A percentile compares a stretch with the other conserved stretches of the same genome.
Conservation (phyloP, 2,797 vertebrate species). For the Anas capensis region DNA sequence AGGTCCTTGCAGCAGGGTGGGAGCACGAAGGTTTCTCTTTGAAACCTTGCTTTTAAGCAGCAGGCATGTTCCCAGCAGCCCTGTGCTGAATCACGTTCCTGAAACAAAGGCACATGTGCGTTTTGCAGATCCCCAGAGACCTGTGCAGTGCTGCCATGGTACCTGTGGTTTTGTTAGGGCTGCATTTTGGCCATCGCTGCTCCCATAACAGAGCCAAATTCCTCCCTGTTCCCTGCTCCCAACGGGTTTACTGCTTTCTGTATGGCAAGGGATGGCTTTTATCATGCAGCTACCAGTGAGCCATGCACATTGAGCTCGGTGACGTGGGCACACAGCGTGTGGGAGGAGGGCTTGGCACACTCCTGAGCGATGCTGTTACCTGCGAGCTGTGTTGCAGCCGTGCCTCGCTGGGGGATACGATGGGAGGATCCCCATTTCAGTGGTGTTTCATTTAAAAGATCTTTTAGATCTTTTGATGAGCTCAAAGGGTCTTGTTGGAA, state of each 20-base stretch:
- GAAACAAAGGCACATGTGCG: neutral
- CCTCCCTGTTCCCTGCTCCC: fast-evolving
- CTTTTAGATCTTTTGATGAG: neutral
- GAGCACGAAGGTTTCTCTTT: neutral
- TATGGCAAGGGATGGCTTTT: neutral
- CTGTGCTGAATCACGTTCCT: fast-evolving
- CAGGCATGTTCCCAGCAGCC: neutral
- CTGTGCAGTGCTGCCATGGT: neutral
- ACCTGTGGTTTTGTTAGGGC: fast-evolving
- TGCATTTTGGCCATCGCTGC: fast-evolving
- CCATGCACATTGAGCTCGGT: fast-evolving
- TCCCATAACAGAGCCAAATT: neutral
- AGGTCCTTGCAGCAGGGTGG: neutral
- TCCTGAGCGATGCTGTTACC: neutral
- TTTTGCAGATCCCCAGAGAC: neutral
- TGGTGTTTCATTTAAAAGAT: neutral
- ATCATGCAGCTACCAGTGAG: neutral
- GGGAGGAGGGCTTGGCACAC: fast-evolving
- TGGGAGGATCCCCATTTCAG: neutral
- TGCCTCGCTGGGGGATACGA: too few species aligned
- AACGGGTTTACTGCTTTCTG: fast-evolving
- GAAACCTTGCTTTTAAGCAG: neutral
- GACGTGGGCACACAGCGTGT: neutral
- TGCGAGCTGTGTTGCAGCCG: neutral
- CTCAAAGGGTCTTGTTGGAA: neutral